Evolutionary conservation across 2,797 vertebrate genomes (phyloP), one percentile per base, ranked within the genome.

Genomic region (Falco naumanni): DNA sequence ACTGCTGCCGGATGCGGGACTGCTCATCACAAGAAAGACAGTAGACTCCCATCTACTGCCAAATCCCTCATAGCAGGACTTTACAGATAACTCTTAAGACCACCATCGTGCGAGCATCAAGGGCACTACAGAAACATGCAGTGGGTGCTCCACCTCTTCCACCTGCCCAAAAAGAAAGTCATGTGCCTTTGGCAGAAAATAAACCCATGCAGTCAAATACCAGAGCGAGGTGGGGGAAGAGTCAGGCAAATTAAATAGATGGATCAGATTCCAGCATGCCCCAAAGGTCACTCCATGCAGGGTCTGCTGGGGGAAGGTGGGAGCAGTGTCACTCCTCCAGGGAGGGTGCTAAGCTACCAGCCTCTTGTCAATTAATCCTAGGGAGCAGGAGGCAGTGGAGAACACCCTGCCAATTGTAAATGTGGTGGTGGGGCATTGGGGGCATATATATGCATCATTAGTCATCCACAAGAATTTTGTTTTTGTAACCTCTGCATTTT

Each of bases 401-500:
- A 92, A 88, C 91, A 87, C 75, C 61, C 78, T 59, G 90, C 87
- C 95, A 95, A 87, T 71, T 89, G 84, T 47, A 94, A 88, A 90
- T 87, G 93, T 93, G 91, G 82, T 90, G 91, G 93, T 95, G 70
- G 95, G 93, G 89, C 96, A 96, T 78, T 87, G 95, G 95, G 91
- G 93, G 95, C 91, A 97, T 97, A 95, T 93, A 96, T 92, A 93
- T 1, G 68, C 87, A 84, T 95, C 94, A 96, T 97, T 96, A 97
- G 95, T 97, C 95, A 97, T 97, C 94, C 45, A 2, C 83, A 97
- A 94, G 95, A 97, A 97, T 97, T 96, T 94, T 97, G 97, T 97
- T 98, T 98, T 97, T 97, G 92, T 98, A 98, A 98, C 97, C 97
- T 96, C 96, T 96, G 93, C 96, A 96, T 98, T 98, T 98, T 98